phyloP scores from a whole-genome alignment of 2,888 invertebrate species.

The Eulithis prunata region DNA sequence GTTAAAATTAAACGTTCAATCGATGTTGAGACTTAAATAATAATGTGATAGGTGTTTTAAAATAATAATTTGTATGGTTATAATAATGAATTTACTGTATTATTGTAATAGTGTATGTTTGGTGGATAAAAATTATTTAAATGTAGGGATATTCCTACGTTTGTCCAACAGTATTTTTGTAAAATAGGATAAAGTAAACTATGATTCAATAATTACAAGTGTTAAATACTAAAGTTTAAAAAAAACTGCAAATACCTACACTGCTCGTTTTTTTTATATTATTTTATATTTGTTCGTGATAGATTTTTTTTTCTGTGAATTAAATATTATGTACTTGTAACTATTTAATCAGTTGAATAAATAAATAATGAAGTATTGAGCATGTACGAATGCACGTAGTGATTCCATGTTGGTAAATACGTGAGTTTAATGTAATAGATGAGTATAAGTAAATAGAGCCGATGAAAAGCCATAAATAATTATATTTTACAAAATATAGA shows the following conservation, averaged over 20 bases:
- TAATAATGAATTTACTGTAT: conserved; percentile 54
- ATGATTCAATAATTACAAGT: conserved; percentile 46
- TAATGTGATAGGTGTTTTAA: conserved; percentile 71
- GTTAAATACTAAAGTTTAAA: conserved; percentile 14
- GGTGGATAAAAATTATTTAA: conserved; percentile 46
- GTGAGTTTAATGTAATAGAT: conserved; percentile 30
- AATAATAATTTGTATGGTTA: conserved; percentile 53
- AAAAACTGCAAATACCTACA: neutral
- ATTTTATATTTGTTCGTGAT: neutral
- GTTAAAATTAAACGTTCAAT: conserved; percentile 59
- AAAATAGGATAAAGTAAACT: conserved; percentile 49
- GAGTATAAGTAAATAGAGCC: conserved; percentile 26
- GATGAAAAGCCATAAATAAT: conserved; percentile 25
- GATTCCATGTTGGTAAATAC: conserved; percentile 30
- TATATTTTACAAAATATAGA: conserved; percentile 42
- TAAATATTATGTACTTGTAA: conserved; percentile 34
- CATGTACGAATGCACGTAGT: conserved; percentile 27
- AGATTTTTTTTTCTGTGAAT: neutral
- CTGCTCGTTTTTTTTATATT: too few species aligned
- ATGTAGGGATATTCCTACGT: conserved; percentile 62
- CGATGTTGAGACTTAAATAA: conserved; percentile 69
- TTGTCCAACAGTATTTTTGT: conserved; percentile 64
- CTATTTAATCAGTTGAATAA: conserved; percentile 36
- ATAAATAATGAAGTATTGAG: conserved; percentile 1
- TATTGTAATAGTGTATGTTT: conserved; percentile 42